Conservation (phyloP, 2,113 vertebrate species). For the Vulpes ferrilata region DNA sequence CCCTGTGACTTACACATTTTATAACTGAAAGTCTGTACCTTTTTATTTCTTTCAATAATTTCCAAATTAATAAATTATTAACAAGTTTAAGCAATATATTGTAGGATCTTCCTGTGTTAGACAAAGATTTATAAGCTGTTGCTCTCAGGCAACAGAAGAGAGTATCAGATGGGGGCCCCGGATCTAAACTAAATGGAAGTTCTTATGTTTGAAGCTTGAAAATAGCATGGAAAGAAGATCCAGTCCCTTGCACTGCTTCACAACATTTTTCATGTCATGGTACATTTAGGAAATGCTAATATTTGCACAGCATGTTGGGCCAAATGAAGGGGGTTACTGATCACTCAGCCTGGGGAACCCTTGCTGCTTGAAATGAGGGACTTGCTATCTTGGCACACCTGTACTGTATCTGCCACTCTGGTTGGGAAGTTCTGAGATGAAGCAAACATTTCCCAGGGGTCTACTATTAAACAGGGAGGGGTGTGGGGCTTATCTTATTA, state of each 20-base stretch:
- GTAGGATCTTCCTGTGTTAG: neutral
- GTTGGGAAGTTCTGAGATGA: slow-evolving; percentile 43
- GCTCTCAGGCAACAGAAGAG: neutral
- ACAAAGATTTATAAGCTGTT: neutral
- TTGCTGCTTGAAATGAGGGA: neutral
- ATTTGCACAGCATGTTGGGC: neutral
- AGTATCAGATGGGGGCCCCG: neutral
- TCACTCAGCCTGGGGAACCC: neutral
- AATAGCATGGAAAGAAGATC: slow-evolving; percentile 56
- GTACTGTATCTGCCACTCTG: neutral
- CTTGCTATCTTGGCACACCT: neutral
- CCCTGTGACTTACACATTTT: neutral
- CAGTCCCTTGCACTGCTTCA: neutral
- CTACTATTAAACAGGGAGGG: neutral
- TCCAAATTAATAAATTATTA: slow-evolving; percentile 51
- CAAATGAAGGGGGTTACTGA: neutral
- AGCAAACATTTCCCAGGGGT: slow-evolving; percentile 9
- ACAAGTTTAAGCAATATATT: slow-evolving; percentile 23
- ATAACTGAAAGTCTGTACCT: neutral
- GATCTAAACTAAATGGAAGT: neutral
- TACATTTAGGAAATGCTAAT: slow-evolving; percentile 24
- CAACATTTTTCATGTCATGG: slow-evolving; percentile 6
- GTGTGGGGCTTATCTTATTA: neutral
- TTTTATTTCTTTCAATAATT: neutral
- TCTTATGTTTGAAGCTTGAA: slow-evolving; percentile 58